A percentile compares a stretch with the other conserved stretches of the same genome.
These are phyloP conservation scores for Rhabdornis inornatus DNA, from an alignment of 2,113 vertebrate genomes.

Conservation along the genomic window DNA sequence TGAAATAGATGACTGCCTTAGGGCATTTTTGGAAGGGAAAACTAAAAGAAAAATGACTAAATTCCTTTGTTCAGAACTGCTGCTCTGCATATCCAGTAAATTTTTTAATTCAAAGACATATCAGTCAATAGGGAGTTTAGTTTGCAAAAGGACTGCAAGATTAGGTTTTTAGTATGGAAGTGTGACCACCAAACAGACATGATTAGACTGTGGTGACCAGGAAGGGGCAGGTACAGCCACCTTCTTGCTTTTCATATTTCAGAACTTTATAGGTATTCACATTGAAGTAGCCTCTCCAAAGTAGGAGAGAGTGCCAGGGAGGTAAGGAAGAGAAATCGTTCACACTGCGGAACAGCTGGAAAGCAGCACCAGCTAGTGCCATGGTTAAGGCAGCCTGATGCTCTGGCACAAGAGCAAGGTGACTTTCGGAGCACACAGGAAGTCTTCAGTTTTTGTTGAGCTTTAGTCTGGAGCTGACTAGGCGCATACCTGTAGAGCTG, in stretches of 20 bases:
- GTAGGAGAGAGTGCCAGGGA: background rate
- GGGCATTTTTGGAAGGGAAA: conserved; percentile 63
- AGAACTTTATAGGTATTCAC: background rate
- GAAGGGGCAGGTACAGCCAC: background rate
- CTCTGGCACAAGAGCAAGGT: background rate
- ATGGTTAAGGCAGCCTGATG: background rate
- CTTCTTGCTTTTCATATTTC: background rate
- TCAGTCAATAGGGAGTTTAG: background rate
- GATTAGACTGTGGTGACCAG: background rate
- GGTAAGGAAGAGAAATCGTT: rapidly evolving
- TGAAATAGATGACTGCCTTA: conserved; percentile 63
- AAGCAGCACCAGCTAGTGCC: background rate
- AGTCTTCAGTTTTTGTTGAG: background rate
- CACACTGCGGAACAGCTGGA: background rate
- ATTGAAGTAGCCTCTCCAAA: background rate
- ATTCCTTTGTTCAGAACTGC: conserved; percentile 12
- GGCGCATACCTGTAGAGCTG: background rate
- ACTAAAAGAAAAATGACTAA: background rate
- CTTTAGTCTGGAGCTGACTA: background rate
- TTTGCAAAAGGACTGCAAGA: background rate
- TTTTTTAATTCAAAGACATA: conserved; percentile 9
- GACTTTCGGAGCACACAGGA: background rate
- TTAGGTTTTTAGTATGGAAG: background rate
- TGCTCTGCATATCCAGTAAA: conserved; percentile 12
- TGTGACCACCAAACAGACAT: background rate